Conservation (phyloP, 1,140 invertebrate genomes). For the Pseudoatta argentina region DNA sequence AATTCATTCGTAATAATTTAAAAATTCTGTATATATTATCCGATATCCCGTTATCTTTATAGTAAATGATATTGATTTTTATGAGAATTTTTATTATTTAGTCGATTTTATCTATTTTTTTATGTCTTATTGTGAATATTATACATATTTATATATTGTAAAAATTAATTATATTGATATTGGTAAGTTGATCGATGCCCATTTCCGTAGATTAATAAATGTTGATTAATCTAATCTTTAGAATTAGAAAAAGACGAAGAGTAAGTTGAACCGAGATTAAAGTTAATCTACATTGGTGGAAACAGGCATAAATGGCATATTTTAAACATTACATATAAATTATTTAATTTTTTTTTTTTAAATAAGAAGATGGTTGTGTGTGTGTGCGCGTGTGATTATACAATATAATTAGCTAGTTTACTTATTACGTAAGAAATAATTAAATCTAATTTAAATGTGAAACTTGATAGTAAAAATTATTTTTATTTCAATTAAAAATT, state of each 20-base stretch:
- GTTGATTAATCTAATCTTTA: too few relatives aligned
- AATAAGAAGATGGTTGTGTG: not conserved
- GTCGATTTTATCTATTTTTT: not conserved
- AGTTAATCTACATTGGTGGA: too few relatives aligned
- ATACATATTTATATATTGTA: too few relatives aligned
- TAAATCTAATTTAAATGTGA: not conserved
- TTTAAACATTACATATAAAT: not conserved
- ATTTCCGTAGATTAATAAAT: too few relatives aligned
- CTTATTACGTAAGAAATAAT: not conserved
- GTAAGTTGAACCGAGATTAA: too few relatives aligned
- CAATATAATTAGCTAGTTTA: not conserved
- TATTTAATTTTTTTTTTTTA: not conserved
- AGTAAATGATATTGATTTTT: not conserved
- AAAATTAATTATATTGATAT: not conserved
- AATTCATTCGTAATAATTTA: not conserved
- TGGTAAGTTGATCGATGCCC: not conserved
- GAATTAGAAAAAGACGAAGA: too few relatives aligned
- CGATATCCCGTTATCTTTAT: not conserved
- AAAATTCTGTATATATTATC: not conserved
- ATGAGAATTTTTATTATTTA: not conserved
- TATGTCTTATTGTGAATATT: not conserved
- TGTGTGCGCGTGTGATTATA: too few relatives aligned
- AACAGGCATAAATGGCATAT: not conserved
- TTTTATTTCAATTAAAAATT: not conserved
- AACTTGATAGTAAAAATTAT: not conserved